Conservation (phyloP, 2,797 vertebrate species). For the Channa striata region DNA sequence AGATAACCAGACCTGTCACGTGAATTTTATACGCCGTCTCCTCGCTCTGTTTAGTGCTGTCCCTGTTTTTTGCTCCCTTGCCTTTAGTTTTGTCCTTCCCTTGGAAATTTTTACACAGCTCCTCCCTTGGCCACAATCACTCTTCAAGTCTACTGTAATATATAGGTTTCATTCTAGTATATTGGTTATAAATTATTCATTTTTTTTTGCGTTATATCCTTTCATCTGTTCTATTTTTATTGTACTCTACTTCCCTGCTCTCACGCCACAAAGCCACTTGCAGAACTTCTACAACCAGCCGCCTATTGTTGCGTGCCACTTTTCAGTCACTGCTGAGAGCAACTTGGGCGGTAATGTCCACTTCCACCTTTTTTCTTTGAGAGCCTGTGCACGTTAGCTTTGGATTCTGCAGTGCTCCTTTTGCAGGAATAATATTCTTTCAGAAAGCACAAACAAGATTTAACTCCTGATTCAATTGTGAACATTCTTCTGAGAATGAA, state of each 20-base stretch:
- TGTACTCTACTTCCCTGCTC: conserved; percentile 12
- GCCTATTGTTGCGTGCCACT: conserved; percentile 34
- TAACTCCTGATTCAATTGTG: conserved; percentile 40
- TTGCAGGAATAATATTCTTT: conserved; percentile 46
- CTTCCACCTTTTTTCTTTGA: conserved; percentile 14
- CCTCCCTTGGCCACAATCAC: conserved; percentile 24
- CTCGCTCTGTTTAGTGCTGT: conserved; percentile 63
- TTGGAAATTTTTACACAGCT: conserved; percentile 64
- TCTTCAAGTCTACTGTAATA: conserved; percentile 50
- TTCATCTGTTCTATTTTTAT: conserved; percentile 21
- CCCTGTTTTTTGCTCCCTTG: conserved; percentile 60
- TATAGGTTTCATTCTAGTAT: conserved; percentile 33
- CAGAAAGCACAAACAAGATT: conserved; percentile 32
- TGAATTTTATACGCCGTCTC: conserved; percentile 81
- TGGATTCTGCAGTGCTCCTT: conserved; percentile 20
- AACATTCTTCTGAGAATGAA: conserved; percentile 33
- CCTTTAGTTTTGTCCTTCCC: conserved; percentile 49
- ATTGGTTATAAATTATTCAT: conserved; percentile 43
- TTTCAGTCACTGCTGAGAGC: conserved; percentile 30
- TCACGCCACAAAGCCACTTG: conserved; percentile 1
- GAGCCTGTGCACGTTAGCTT: conserved; percentile 17
- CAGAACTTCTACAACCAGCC: conserved; percentile 21
- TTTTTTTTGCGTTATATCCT: conserved; percentile 20
- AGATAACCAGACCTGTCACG: conserved; percentile 82
- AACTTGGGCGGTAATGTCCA: conserved; percentile 22